Base-by-base conservation (phyloP, 2,888 invertebrate genomes). In the Pterostichus madidus region DNA sequence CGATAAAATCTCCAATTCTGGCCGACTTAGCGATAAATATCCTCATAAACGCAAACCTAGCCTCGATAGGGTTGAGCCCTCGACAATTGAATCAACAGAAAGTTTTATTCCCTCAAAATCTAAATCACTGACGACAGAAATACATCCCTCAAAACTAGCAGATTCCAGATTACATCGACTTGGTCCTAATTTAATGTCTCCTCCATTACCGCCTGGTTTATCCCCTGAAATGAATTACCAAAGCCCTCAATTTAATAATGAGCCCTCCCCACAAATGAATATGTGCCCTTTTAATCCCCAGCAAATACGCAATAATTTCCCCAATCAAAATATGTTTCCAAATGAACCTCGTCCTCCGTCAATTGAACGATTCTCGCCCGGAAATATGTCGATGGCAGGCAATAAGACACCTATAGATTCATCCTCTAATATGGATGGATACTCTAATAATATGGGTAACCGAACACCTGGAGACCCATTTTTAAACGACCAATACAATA, bases 21-120 rank as follows among this genome's bases (percentile, higher is more conserved):
- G 61, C 13, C 49, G 83, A 49, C 15, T 83, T 35, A 77, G 77
- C 3, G 83, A 83, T 68, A 83, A 83, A 68, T 83, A 83, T 53
- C 83, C 83, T 0, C 83, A 83, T 53, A 83, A 83, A 64, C 31
- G 83, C n/a, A 83, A 77, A 83, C 46, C 49, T 13, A 83, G 83
- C 49, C 32, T 56, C 2, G 83, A 83, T 31, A 46, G 17, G 17
- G 8, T 8, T n/a, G 31, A 31, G 11, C 31, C 11, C 8, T 39
- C 39, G 0, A 39, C 1, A 39, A 39, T 5, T 31, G 10, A 32
- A 6, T 35, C n/a, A n/a, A n/a, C 39, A 32, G 13, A 77, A 56
- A 39, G 10, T 17, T 31, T 31, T 10, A 10, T 32, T 0, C 17
- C 77, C 15, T 49, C 81, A n/a, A 80, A 80, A 46, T 39, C 39